Evolutionary conservation across 2,888 invertebrate genomes (phyloP), one percentile per base, ranked within the genome.

Genomic region (Sepioteuthis lessoniana): DNA sequence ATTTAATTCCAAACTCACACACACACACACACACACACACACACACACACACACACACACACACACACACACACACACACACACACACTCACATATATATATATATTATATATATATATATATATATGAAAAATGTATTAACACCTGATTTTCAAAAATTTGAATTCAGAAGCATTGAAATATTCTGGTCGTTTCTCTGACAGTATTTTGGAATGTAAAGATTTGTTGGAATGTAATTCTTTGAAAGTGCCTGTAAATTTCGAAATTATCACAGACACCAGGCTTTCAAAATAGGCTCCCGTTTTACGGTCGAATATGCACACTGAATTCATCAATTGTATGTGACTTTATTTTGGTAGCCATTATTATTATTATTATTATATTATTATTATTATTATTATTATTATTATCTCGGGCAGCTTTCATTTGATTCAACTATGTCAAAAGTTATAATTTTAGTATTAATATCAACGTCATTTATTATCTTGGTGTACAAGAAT

Each of bases 1-100:
- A 50, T 50, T 19, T 76, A 31, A 76, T 76, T 8, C 25, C 28
- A 76, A 10, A 76, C n/a, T 10, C 31, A 31, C 31, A 60, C 31
- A 60, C 31, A 60, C 28, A 60, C 28, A 60, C 28, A 28, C 28
- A 60, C 28, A 28, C 7, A 28, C 28, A 28, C 7, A 28, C 28
- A 28, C n/a, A 76, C n/a, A 76, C n/a, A 76, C n/a, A 76, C n/a
- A 76, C n/a, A 76, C n/a, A 76, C n/a, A 76, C n/a, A 76, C n/a
- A 76, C n/a, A 76, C n/a, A 76, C 10, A 76, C n/a, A 76, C n/a
- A 76, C n/a, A 76, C n/a, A 76, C n/a, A 76, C n/a, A n/a, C n/a
- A n/a, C n/a, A n/a, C n/a, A n/a, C n/a, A n/a, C n/a, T 55, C 42
- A 55, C 21, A 55, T 55, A 55, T 25, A 55, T 55, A 55, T 55